Conservation (phyloP, 2,888 invertebrate genomes). For the Lingula anatina region DNA sequence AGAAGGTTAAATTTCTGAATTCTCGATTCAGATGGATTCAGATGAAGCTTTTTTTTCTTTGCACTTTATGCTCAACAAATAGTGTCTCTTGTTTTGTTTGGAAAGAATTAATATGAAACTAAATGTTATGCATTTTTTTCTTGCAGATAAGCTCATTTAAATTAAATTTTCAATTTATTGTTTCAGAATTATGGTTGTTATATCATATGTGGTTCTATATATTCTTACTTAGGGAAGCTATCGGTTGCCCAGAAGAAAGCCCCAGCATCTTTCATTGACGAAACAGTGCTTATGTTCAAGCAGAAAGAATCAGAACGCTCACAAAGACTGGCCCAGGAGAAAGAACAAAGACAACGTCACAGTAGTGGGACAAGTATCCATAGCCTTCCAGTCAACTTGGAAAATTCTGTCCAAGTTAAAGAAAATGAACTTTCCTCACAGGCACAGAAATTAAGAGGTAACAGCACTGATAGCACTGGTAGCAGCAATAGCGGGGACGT, state of each 20-base stretch:
- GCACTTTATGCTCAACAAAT: no score
- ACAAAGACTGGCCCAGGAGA: constrained; percentile 6
- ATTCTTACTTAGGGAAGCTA: constrained; percentile 72
- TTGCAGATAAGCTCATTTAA: no score
- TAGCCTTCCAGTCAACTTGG: constrained; percentile 42
- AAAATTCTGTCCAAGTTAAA: constrained; percentile 26
- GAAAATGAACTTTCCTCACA: constrained; percentile 49
- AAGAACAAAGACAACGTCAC: constrained; percentile 29
- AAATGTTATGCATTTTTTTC: no score
- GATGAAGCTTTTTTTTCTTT: no score
- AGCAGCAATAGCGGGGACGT: constrained; percentile 7
- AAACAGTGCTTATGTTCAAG: constrained; percentile 78
- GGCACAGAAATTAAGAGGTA: no score
- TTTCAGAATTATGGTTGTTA: no score
- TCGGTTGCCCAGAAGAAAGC: constrained; percentile 81
- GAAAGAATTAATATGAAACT: no score
- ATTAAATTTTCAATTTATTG: no score
- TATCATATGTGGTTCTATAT: no score
- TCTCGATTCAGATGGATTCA: no score
- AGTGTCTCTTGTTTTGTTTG: no score
- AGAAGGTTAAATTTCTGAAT: no score
- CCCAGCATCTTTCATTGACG: constrained; percentile 83
- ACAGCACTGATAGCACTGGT: constrained; percentile 14
- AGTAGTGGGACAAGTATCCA: constrained; percentile 43
- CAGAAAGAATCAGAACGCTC: constrained; percentile 54